Evolutionary conservation across 2,888 invertebrate species (phyloP).

Genomic region (Drosophila glabriapex): DNA sequence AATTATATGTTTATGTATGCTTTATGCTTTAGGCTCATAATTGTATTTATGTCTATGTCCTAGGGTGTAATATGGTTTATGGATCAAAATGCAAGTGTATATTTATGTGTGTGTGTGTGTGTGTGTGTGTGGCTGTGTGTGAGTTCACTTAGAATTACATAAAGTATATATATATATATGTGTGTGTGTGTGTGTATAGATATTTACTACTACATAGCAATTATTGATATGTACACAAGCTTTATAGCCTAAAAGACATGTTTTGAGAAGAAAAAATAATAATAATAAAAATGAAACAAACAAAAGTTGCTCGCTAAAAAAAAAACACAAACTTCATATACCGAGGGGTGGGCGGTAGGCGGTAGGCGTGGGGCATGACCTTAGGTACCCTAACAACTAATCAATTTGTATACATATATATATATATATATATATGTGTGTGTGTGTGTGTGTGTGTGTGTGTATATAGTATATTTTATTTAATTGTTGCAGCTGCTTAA

Average conservation of each 20-base stretch:
- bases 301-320: slow-evolving; percentile 28
- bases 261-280: slow-evolving; percentile 5
- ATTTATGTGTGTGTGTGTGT: slow-evolving; percentile 18
- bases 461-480: slow-evolving; percentile 5
- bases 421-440: no score
- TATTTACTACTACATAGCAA: slow-evolving; percentile 57
- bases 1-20: slow-evolving; percentile 20
- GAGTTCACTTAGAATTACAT: slow-evolving; percentile 54
- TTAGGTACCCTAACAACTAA: slow-evolving; percentile 48
- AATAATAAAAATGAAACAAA: slow-evolving; percentile 13
- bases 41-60: slow-evolving; percentile 49
- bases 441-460: neutral
- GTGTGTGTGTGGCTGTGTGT: slow-evolving; percentile 19
- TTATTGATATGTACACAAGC: slow-evolving; percentile 72
- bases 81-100: slow-evolving; percentile 37
- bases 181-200: slow-evolving; percentile 16
- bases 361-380: slow-evolving; percentile 16
- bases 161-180: slow-evolving; percentile 37
- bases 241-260: slow-evolving; percentile 56
- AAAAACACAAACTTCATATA: slow-evolving; percentile 29
- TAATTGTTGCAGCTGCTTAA: slow-evolving; percentile 52
- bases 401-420: neutral
- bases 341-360: slow-evolving; percentile 2
- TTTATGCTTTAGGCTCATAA: slow-evolving; percentile 54
- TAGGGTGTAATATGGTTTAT: slow-evolving; percentile 22